Percentiles rank a stretch among this genome's conserved stretches.
Conservation (phyloP, 2,888 invertebrate species). For the Imbricaverruca yamaguchii region DNA sequence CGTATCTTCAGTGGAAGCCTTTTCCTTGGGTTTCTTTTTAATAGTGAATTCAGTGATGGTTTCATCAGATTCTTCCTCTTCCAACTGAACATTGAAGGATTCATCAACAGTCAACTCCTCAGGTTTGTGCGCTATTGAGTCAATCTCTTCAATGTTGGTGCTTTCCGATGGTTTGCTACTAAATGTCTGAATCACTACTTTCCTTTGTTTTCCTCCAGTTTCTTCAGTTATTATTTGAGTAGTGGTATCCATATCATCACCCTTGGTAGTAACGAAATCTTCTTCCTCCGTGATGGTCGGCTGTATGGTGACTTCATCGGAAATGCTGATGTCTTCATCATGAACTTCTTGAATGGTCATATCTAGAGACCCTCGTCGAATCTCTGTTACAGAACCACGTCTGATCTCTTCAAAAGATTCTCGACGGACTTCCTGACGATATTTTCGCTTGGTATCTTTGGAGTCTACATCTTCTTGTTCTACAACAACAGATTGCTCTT, state of each 20-base stretch:
- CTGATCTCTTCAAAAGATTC: background rate
- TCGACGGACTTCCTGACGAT: background rate
- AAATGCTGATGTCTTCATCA: background rate
- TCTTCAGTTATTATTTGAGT: background rate
- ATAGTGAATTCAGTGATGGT: background rate
- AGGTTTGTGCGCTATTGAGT: background rate
- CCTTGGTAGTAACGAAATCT: background rate
- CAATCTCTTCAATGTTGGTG: background rate
- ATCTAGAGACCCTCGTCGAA: conserved; percentile 10
- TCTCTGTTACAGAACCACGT: background rate
- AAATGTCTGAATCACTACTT: background rate
- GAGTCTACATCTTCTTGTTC: background rate
- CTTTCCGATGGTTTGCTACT: background rate
- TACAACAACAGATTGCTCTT: background rate
- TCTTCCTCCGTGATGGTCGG: background rate
- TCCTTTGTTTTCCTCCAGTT: background rate
- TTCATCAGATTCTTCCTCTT: background rate
- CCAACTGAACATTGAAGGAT: background rate
- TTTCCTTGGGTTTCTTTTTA: background rate
- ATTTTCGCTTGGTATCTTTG: background rate
- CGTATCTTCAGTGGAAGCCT: background rate
- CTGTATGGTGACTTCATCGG: background rate
- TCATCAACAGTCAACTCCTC: background rate
- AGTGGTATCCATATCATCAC: background rate
- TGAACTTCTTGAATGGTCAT: conserved; percentile 4